Evolutionary conservation across 2,113 vertebrate species (phyloP).

Genomic region (Caranx ignobilis): DNA sequence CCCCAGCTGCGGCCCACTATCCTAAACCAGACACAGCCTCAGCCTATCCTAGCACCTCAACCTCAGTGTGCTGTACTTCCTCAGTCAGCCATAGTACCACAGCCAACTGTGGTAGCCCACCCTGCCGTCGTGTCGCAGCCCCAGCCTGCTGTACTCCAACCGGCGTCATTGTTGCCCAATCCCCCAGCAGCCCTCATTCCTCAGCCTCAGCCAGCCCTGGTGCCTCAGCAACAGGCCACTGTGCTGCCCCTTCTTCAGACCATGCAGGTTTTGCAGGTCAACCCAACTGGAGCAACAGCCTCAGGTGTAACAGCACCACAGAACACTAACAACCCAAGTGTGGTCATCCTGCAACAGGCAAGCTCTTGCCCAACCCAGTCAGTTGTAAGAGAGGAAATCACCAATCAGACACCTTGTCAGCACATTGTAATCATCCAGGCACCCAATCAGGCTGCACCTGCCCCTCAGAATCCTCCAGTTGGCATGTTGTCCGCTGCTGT

Average conservation of each 20-base stretch:
- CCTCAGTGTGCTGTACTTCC: constrained; percentile 75
- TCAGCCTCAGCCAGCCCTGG: constrained; percentile 70
- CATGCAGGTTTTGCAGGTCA: constrained; percentile 97
- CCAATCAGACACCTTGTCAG: constrained; percentile 91
- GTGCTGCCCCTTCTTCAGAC: constrained; percentile 93
- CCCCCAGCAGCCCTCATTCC: constrained; percentile 66
- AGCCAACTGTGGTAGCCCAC: constrained; percentile 67
- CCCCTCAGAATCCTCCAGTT: constrained; percentile 83
- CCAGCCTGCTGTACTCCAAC: constrained; percentile 86
- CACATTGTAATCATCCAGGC: constrained; percentile 99
- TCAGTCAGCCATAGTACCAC: constrained; percentile 70
- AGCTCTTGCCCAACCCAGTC: constrained; percentile 86
- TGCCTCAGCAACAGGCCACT: constrained; percentile 85
- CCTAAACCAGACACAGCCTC: constrained; percentile 60
- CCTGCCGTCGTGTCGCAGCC: constrained; percentile 74
- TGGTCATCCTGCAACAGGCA: constrained; percentile 95
- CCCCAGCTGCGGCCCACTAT: constrained; percentile 72
- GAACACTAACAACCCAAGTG: constrained; percentile 89
- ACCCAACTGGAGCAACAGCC: constrained; percentile 81
- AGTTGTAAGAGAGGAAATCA: constrained; percentile 89
- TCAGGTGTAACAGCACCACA: constrained; percentile 85
- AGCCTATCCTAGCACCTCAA: constrained; percentile 68
- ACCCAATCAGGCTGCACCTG: constrained; percentile 87
- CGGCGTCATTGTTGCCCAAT: constrained; percentile 67
- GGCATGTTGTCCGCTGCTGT: constrained; percentile 85